Base-by-base conservation (phyloP, 2,113 vertebrate genomes). In the Grammomys surdaster region DNA sequence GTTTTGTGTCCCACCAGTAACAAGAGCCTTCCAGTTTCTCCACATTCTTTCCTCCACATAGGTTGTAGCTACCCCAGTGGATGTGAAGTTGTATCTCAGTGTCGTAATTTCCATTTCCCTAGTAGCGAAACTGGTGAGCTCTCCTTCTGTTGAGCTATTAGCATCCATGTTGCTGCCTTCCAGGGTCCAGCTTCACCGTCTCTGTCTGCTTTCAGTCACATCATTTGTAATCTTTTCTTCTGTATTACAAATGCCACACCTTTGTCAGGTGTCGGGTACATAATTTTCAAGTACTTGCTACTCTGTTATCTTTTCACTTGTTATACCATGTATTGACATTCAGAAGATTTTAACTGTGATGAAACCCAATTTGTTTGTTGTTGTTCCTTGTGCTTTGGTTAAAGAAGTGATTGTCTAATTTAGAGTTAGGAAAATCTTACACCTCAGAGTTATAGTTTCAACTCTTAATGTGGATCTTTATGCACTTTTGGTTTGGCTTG, bases 371-470 rank as follows among this genome's bases (percentile, higher is more conserved):
- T 72, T n/a, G 70, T 20, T 70, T 70, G 67, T 67, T 70, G 33
- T 40, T 40, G 67, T 93, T 97, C 7, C 75, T 82, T 94, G 7
- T 70, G 12, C 58, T 76, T 95, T 81, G 58, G 9, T 94, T 36
- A 77, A 78, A 90, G 87, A 95, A 96, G 85, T 43, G 5, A n/a
- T 56, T 89, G 58, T 88, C 85, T 80, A 72, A 46, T 88, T 88
- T 56, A 92, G 24, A 78, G 31, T 91, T 43, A 92, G 17, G 19
- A 92, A 88, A 31, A 60, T 91, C 63, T 69, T 85, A 76, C 19
- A 48, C 20, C 3, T 54, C 90, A 70, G 63, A 93, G 40, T 90
- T 63, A 77, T 73, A 92, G n/a, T 78, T 93, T 90, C 46, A 96
- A 16, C 26, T 80, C 48, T 77, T 93, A 82, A 69, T 77, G 76